Percentiles rank a stretch among this genome's conserved stretches.
Conservation (phyloP, 37 sponge, comb jelly and placozoan species). For the Tethya wilhelma region DNA sequence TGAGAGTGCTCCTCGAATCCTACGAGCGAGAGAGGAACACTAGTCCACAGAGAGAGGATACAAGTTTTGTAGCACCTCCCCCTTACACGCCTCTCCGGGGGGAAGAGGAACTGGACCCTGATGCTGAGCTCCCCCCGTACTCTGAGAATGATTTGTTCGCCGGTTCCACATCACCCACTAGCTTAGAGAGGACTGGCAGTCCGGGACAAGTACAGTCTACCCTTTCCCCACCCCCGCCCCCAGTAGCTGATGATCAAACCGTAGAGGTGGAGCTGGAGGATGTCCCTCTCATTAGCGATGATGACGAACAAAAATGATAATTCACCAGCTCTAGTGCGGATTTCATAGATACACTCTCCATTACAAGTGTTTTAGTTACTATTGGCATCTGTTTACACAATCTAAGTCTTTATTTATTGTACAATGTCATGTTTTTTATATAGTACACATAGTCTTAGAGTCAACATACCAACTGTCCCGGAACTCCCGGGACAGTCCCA, state of each 20-base stretch:
- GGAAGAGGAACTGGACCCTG: neutral
- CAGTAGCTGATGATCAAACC: neutral
- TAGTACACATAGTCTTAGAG: too few relatives aligned
- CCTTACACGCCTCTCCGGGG: slow-evolving; percentile 30
- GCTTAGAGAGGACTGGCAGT: too few relatives aligned
- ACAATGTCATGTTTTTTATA: too few relatives aligned
- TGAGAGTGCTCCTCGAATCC: neutral
- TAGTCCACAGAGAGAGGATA: neutral
- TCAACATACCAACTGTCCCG: too few relatives aligned
- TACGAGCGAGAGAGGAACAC: neutral
- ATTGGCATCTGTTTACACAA: too few relatives aligned
- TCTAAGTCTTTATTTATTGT: too few relatives aligned
- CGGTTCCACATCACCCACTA: neutral
- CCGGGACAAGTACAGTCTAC: neutral
- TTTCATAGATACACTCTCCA: too few relatives aligned
- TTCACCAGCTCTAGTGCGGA: too few relatives aligned
- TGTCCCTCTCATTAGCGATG: neutral
- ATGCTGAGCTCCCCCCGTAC: slow-evolving; percentile 62
- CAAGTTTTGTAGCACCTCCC: slow-evolving; percentile 29
- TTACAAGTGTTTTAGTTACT: too few relatives aligned
- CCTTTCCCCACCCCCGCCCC: neutral
- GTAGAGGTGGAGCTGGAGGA: neutral
- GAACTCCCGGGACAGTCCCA: too few relatives aligned
- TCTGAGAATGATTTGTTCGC: slow-evolving; percentile 49
- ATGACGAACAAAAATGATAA: too few relatives aligned